phyloP scores from a whole-genome alignment of 1,140 invertebrate genomes.

The Daktulosphaira vitifoliae region DNA sequence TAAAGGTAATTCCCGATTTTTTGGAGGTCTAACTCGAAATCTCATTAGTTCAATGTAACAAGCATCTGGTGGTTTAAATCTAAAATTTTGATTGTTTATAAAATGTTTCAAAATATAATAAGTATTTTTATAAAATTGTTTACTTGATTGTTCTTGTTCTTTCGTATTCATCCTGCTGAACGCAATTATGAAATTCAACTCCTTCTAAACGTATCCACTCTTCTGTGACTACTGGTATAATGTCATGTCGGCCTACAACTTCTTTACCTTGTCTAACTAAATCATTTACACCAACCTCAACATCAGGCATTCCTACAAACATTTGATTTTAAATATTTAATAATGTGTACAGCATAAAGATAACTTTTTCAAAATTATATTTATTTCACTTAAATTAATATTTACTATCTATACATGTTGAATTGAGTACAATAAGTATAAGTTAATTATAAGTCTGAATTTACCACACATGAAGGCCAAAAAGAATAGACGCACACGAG shows the following conservation, averaged over 20 bases:
- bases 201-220: constrained; percentile 97
- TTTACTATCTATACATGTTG: too few relatives aligned
- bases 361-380: too few relatives aligned
- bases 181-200: constrained; percentile 88
- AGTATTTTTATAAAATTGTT: constrained; percentile 15
- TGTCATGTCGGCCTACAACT: constrained; percentile 97
- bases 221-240: constrained; percentile 97
- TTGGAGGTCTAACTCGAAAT: constrained; percentile 90
- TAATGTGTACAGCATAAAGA: too few relatives aligned
- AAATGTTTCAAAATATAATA: background rate
- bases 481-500: constrained; percentile 89
- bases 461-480: constrained; percentile 78
- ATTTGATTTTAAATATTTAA: too few relatives aligned
- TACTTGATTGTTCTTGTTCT: constrained; percentile 84
- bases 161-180: constrained; percentile 86
- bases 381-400: too few relatives aligned
- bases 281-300: constrained; percentile 97
- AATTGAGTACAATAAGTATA: too few relatives aligned
- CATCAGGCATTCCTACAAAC: constrained; percentile 76
- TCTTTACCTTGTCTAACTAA: constrained; percentile 93
- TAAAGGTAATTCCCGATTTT: constrained; percentile 92
- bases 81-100: constrained; percentile 41
- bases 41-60: constrained; percentile 96
- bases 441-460: too few relatives aligned
- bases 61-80: constrained; percentile 96